Conservation (phyloP, 2,113 vertebrate species). For the Brachionichthys hirsutus region DNA sequence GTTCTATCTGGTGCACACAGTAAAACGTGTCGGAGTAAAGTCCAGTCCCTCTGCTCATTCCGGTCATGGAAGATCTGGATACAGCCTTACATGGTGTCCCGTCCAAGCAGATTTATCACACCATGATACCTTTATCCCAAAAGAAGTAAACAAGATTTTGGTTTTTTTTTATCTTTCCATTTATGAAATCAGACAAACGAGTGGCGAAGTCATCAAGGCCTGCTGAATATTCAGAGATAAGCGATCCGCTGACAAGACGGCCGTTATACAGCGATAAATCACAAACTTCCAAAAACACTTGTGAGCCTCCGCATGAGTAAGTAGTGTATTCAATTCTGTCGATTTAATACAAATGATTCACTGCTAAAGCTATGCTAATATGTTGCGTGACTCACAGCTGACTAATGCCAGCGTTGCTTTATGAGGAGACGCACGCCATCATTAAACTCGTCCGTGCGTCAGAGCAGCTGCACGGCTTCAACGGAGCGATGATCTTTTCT, state of each 20-base stretch:
- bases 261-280: slow-evolving; percentile 14
- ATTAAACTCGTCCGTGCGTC: slow-evolving; percentile 25
- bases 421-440: slow-evolving; percentile 20
- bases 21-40: slow-evolving; percentile 13
- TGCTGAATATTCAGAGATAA: neutral
- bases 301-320: slow-evolving; percentile 4
- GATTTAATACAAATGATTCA: slow-evolving; percentile 32
- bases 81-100: slow-evolving; percentile 8
- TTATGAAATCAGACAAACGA: too few species aligned
- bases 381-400: slow-evolving; percentile 32
- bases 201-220: neutral
- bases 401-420: slow-evolving; percentile 31
- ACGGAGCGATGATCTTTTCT: slow-evolving; percentile 6
- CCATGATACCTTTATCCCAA: too few species aligned
- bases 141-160: too few species aligned
- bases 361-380: slow-evolving; percentile 39
- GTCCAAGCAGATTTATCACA: neutral
- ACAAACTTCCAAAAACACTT: slow-evolving; percentile 7
- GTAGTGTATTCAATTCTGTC: neutral
- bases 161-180: too few species aligned
- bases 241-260: slow-evolving; percentile 11
- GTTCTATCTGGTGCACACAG: slow-evolving; percentile 35
- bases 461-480: slow-evolving; percentile 11
- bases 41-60: slow-evolving; percentile 20
- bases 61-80: slow-evolving; percentile 46